Evolutionary conservation across 2,113 vertebrate genomes (phyloP).

Genomic region (Accipiter virgatus): DNA sequence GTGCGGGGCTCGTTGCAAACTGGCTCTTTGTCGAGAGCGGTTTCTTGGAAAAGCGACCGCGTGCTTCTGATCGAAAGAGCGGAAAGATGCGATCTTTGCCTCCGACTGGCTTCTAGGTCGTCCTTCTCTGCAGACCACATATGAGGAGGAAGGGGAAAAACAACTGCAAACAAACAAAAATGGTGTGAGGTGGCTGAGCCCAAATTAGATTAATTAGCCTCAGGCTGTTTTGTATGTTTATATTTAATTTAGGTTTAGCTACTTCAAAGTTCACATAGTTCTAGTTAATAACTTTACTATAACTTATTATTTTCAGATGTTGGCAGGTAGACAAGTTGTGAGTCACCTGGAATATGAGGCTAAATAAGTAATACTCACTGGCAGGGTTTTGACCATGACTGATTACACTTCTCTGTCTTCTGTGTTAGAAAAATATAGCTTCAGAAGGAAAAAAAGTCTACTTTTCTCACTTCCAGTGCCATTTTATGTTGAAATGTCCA

Average conservation of each 20-base stretch:
- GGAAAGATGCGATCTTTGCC: neutral
- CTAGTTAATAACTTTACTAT: slow-evolving; percentile 68
- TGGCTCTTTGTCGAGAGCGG: rapidly evolving
- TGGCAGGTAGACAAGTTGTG: slow-evolving; percentile 66
- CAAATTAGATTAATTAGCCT: slow-evolving; percentile 57
- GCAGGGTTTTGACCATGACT: slow-evolving; percentile 59
- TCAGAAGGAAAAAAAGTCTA: slow-evolving; percentile 40
- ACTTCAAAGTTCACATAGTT: slow-evolving; percentile 65
- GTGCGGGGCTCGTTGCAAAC: neutral
- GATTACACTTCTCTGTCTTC: slow-evolving; percentile 58
- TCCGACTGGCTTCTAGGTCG: neutral
- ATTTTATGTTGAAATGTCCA: slow-evolving; percentile 48
- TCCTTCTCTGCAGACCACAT: slow-evolving; percentile 23
- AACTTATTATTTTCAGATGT: slow-evolving; percentile 68
- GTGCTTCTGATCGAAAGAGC: neutral
- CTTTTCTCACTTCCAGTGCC: slow-evolving; percentile 60
- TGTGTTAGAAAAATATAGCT: slow-evolving; percentile 57
- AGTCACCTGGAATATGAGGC: slow-evolving; percentile 65
- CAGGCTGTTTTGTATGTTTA: slow-evolving; percentile 52
- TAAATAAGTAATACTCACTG: slow-evolving; percentile 63
- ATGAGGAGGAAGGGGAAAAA: slow-evolving; percentile 33
- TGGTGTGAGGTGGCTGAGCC: slow-evolving; percentile 20
- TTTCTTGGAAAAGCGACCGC: neutral
- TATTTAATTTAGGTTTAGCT: slow-evolving; percentile 69
- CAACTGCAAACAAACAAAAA: slow-evolving; percentile 61